Evolutionary conservation across 1,140 invertebrate genomes (phyloP).

Genomic region (Drosophila albomicans): DNA sequence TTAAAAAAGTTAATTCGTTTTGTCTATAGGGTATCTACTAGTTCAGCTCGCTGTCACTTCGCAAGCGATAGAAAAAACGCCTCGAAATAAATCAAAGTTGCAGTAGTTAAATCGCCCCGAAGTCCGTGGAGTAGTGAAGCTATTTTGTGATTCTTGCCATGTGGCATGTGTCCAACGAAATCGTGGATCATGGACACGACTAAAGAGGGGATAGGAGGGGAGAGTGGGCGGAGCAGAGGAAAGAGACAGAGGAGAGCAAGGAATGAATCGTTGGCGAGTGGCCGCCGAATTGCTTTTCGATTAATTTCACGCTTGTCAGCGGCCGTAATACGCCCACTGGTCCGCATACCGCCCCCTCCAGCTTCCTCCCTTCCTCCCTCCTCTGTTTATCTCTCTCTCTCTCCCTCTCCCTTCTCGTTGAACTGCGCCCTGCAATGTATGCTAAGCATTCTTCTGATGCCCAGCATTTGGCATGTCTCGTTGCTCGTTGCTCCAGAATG

Average conservation of each 20-base stretch:
- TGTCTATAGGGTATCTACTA: no score
- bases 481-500: conserved; percentile 8
- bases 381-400: conserved; percentile 1
- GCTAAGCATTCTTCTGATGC: conserved; percentile 42
- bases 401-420: neutral
- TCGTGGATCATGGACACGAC: neutral
- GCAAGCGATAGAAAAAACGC: no score
- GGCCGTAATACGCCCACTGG: conserved; percentile 75
- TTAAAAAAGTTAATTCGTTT: no score
- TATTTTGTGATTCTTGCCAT: conserved; percentile 22
- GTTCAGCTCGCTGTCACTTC: no score
- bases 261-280: conserved; percentile 27
- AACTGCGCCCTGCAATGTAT: conserved; percentile 18
- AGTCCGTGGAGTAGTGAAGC: neutral
- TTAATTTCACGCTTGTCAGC: conserved; percentile 84
- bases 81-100: conserved; percentile 1
- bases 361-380: neutral
- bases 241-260: no score
- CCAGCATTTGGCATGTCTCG: conserved; percentile 15
- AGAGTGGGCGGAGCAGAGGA: no score
- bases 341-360: conserved; percentile 1
- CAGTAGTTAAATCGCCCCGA: neutral
- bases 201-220: no score
- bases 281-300: conserved; percentile 76
- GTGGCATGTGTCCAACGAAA: conserved; percentile 35